phyloP scores from a whole-genome alignment of 2,888 invertebrate species.

The Papilio elwesi region DNA sequence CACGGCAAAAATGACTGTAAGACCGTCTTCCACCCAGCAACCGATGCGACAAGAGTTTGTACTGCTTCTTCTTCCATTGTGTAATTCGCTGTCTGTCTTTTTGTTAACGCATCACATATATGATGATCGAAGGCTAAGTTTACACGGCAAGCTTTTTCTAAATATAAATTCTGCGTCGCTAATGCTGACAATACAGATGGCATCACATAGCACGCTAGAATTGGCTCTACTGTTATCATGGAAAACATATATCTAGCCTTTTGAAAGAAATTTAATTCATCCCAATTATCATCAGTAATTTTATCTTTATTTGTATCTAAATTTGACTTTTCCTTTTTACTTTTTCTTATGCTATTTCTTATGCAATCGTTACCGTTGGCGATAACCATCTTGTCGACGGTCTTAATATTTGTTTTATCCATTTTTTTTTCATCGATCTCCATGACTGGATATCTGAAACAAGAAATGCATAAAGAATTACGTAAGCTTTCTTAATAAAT shows the following conservation, averaged over 20 bases:
- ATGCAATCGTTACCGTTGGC: constrained; percentile 67
- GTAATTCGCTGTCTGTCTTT: constrained; percentile 87
- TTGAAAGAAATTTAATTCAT: constrained; percentile 80
- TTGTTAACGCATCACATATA: constrained; percentile 90
- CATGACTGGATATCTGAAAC: constrained; percentile 67
- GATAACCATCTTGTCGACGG: constrained; percentile 58
- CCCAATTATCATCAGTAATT: constrained; percentile 66
- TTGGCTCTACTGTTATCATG: constrained; percentile 90
- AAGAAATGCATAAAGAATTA: constrained; percentile 44
- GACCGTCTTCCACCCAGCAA: constrained; percentile 94
- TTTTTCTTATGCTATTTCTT: constrained; percentile 66
- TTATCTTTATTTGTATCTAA: constrained; percentile 51
- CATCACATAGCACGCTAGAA: constrained; percentile 89
- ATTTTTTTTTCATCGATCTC: constrained; percentile 60
- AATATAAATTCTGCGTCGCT: constrained; percentile 92
- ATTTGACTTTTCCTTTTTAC: constrained; percentile 58
- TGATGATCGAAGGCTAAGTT: constrained; percentile 89
- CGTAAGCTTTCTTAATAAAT: neutral
- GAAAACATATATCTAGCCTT: constrained; percentile 84
- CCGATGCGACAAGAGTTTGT: constrained; percentile 90
- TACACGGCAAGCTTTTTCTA: constrained; percentile 94
- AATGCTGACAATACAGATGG: constrained; percentile 87
- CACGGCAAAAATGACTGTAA: constrained; percentile 92
- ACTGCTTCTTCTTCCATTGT: constrained; percentile 86
- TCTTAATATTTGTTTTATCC: constrained; percentile 58